Base-by-base conservation (phyloP, 2,888 invertebrate genomes). In the Gnatocerus cornutus region DNA sequence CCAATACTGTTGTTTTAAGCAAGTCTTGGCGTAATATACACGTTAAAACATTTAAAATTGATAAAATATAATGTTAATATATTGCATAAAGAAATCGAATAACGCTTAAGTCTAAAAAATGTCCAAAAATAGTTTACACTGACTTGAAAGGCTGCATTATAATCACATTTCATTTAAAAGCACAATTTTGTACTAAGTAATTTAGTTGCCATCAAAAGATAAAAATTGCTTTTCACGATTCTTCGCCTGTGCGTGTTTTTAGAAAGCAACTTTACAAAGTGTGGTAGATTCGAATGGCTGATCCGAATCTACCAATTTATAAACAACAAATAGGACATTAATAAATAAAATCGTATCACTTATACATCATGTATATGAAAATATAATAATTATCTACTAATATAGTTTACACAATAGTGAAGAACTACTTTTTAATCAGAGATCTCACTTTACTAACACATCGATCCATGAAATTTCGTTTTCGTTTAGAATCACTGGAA, bases 381-480 rank as follows among this genome's bases (percentile, higher is more conserved):
- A 63, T 52, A 52, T 27, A 48, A 16, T 48, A 37, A 50, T 50
- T 61, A 27, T 50, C 16, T 48, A 61, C 61, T 61, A 61, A 61
- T 48, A 50, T 61, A 61, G 61, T 50, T 48, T 61, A 61, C 59
- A 56, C 59, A 45, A 30, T 16, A 59, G 29, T 50, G 48, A 14
- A 29, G 21, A 50, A 68, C 77, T 76, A 82, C 72, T 83, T 84
- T 73, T 82, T 82, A 68, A 90, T 92, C 83, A 93, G 88, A 86
- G 92, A 91, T 87, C 92, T 90, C 85, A 93, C 91, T 90, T 93
- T 93, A 86, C 92, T 93, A 78, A 93, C 92, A 85, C 93, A 93
- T 84, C 91, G 88, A 88, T 94, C 94, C 90, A 95, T 92, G 84
- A 95, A 94, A 85, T 93, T 94, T 82, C 91, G 90, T 84, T 91